Conservation (phyloP, 2,797 vertebrate genomes). For the Mareca strepera region DNA sequence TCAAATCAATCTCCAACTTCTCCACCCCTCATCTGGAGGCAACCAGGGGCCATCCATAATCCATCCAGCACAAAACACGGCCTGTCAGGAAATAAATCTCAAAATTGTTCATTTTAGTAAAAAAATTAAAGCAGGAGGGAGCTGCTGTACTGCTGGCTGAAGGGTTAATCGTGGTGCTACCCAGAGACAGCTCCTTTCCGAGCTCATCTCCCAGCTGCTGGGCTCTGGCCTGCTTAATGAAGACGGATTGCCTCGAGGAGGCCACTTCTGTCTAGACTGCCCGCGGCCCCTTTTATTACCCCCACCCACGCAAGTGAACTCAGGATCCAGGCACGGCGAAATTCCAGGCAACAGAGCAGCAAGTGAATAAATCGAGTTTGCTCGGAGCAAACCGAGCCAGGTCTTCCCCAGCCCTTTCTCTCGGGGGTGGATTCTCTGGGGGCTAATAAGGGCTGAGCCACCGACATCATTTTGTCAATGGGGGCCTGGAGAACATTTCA, state of each 20-base stretch:
- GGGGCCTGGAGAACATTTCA: neutral
- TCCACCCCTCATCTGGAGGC: neutral
- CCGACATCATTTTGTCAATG: fast-evolving
- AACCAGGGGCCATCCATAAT: neutral
- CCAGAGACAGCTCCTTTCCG: neutral
- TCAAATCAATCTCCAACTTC: neutral
- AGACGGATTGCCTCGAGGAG: slow-evolving; percentile 23
- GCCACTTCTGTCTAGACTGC: neutral
- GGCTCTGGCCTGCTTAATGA: neutral
- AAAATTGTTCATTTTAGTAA: neutral
- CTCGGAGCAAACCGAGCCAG: neutral
- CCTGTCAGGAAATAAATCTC: neutral
- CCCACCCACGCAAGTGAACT: neutral
- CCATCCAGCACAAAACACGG: neutral
- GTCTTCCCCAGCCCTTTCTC: neutral
- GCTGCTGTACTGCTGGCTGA: neutral
- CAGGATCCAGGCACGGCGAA: neutral
- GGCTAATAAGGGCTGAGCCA: neutral
- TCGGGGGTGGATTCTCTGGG: neutral
- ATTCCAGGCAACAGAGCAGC: neutral
- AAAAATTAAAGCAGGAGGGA: neutral
- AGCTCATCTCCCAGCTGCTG: neutral
- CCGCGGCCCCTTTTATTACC: neutral
- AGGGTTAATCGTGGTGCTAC: slow-evolving; percentile 22
- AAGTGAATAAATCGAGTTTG: neutral